Evolutionary conservation across 2,888 invertebrate species (phyloP), one percentile per base, ranked within the genome.

Genomic region (Ethmia dodecea): DNA sequence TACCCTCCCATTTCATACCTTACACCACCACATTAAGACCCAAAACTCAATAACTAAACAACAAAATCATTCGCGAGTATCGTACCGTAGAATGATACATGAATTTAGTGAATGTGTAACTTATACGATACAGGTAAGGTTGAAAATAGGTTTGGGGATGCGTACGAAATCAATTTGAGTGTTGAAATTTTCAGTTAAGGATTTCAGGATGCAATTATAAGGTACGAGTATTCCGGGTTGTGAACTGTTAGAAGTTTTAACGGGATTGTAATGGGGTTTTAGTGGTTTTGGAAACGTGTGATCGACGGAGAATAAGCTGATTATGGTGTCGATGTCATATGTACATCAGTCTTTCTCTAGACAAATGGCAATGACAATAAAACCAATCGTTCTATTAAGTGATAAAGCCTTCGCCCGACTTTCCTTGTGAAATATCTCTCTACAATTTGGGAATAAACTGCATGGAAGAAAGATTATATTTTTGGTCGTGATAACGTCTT

Each of bases 41-140:
- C 43, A 55, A 52, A 57, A 58, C 70, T 38, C 52, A 31, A 31
- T 40, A 42, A 33, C 49, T 31, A 31, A 27, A 43, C 25, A 49
- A 63, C 62, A 72, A 8, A 77, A 77, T 75, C 75, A 70, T 66
- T 68, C 62, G 56, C 58, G 63, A 61, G 67, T 66, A 60, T 62
- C 64, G 63, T 55, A 51, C 54, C 64, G 60, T 55, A 55, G 50
- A 70, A 61, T 58, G 54, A 57, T 44, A 52, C 52, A 52, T 56
- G 60, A 58, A 63, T 58, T 55, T 46, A 53, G 56, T 37, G 15
- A 24, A 33, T 32, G 14, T 36, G 24, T 15, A 26, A 34, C 24
- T 13, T 35, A 13, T 27, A 9, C 11, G 9, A n/a, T 14, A 8
- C 13, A 10, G 11, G n/a, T 31, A 31, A 28, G 35, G 35, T 38